Conservation (phyloP, 1,140 invertebrate genomes). For the Papilio machaon region DNA sequence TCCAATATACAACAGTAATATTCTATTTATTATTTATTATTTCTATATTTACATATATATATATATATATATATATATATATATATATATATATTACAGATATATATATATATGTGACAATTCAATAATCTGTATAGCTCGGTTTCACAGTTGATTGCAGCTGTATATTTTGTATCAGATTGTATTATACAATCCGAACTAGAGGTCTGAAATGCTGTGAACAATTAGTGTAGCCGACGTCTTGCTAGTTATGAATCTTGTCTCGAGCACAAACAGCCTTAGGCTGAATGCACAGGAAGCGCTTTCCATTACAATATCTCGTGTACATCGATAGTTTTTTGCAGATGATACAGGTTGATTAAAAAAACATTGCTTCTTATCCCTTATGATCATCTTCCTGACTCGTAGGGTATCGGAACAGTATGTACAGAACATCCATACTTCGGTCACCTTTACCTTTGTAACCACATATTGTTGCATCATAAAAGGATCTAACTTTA, state of each 20-base stretch:
- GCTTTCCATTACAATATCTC: neutral
- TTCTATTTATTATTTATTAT: no score
- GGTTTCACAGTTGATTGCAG: neutral
- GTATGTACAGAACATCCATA: no score
- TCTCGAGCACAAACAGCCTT: slow-evolving; percentile 20
- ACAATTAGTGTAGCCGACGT: slow-evolving; percentile 12
- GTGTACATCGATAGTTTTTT: neutral
- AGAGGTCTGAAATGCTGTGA: slow-evolving; percentile 6
- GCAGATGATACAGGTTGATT: neutral
- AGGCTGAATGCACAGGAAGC: neutral
- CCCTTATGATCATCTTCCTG: no score
- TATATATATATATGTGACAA: no score
- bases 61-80: no score
- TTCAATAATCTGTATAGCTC: neutral
- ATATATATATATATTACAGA: no score
- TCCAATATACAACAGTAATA: no score
- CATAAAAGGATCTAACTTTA: no score
- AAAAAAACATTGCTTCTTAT: neutral
- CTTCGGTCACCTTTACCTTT: no score
- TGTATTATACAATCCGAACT: neutral
- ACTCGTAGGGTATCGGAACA: no score
- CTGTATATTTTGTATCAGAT: neutral
- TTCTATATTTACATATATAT: no score
- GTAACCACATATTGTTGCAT: no score
- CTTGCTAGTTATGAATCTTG: slow-evolving; percentile 18